Conservation (phyloP, 2,888 invertebrate genomes). For the Criorhina ranunculi region DNA sequence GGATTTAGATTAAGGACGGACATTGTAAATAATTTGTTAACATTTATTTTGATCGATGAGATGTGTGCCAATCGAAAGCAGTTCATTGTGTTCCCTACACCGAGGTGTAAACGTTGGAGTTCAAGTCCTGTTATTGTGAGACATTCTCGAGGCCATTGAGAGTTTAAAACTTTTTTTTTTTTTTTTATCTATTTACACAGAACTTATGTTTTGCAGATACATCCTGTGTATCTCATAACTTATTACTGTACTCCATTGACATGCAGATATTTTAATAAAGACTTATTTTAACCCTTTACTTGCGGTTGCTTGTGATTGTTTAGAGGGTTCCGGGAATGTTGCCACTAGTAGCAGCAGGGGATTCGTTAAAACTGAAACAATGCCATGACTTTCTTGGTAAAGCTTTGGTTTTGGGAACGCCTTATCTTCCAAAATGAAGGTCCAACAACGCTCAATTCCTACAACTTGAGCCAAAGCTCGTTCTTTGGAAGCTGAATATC, state of each 20-base stretch:
- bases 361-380: no score
- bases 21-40: conserved; percentile 18
- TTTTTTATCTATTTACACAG: background rate
- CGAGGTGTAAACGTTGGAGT: background rate
- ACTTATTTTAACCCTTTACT: conserved; percentile 2
- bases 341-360: no score
- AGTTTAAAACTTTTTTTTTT: conserved; percentile 31
- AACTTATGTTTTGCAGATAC: background rate
- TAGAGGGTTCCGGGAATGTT: no score
- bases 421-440: no score
- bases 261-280: conserved; percentile 47
- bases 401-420: no score
- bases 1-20: background rate
- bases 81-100: background rate
- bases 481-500: no score
- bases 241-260: conserved; percentile 7
- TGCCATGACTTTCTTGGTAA: no score
- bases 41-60: background rate
- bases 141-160: conserved; percentile 38
- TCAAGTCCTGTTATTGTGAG: conserved; percentile 1
- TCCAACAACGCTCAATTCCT: no score
- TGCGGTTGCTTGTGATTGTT: background rate
- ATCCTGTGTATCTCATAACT: conserved; percentile 22
- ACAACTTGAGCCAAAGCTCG: no score
- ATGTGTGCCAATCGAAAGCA: background rate